These are phyloP conservation scores for Falco cherrug DNA, from an alignment of 2,797 vertebrate genomes.

Conservation along the genomic window DNA sequence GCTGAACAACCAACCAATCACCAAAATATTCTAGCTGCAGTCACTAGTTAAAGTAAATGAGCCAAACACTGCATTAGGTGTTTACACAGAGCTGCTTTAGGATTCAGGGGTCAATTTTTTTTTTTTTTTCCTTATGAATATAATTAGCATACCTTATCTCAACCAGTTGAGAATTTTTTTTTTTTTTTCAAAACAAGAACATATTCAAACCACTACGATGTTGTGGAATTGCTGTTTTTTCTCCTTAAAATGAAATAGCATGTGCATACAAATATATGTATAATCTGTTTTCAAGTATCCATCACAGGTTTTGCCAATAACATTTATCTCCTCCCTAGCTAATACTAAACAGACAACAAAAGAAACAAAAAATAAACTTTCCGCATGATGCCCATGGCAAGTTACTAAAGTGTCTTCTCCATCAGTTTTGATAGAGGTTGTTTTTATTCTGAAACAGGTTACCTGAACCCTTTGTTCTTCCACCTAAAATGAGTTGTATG, in stretches of 20 bases:
- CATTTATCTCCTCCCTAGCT: not conserved
- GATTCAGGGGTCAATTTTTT: no score
- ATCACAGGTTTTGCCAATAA: not conserved
- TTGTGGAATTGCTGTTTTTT: not conserved
- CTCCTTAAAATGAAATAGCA: not conserved
- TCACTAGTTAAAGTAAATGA: not conserved
- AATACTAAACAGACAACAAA: not conserved
- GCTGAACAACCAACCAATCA: not conserved
- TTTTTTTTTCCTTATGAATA: not conserved
- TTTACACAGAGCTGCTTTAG: not conserved
- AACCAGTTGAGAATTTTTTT: not conserved
- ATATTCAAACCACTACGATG: not conserved
- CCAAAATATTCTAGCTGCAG: not conserved
- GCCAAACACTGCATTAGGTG: accelerated
- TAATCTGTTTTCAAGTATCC: not conserved
- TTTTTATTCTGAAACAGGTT: not conserved
- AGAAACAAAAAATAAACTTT: not conserved
- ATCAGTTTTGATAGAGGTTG: not conserved
- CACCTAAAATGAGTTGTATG: not conserved
- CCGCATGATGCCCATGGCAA: not conserved
- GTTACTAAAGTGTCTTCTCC: not conserved
- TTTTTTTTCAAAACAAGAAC: not conserved
- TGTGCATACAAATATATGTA: not conserved
- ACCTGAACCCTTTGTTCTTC: not conserved
- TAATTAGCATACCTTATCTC: not conserved